Evolutionary conservation across 1,140 invertebrate species (phyloP).

Genomic region (Chymomyza costata): DNA sequence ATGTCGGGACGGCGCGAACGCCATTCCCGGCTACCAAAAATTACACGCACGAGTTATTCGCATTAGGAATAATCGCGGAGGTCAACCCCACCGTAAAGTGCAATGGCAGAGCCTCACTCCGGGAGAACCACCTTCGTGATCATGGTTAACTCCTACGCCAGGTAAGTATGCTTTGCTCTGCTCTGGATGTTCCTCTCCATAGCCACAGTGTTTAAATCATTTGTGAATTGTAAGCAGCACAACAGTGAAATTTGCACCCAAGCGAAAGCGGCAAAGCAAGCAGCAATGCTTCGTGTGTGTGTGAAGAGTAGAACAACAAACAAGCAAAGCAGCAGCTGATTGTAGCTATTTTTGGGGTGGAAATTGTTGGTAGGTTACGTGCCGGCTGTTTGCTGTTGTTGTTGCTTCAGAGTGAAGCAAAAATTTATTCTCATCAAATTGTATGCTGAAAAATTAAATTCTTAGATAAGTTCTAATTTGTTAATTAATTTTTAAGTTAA

Average conservation of each 20-base stretch:
- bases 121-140: slow-evolving; percentile 80
- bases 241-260: background rate
- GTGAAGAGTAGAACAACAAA: too few species aligned
- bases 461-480: too few species aligned
- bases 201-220: slow-evolving; percentile 6
- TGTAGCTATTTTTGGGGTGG: too few species aligned
- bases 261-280: slow-evolving; percentile 7
- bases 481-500: too few species aligned
- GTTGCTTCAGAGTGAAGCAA: too few species aligned
- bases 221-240: slow-evolving; percentile 39
- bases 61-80: slow-evolving; percentile 72
- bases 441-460: too few species aligned
- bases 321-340: too few species aligned
- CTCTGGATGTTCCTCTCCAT: background rate
- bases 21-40: slow-evolving; percentile 75
- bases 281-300: background rate
- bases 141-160: slow-evolving; percentile 77
- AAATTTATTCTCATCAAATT: too few species aligned
- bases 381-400: too few species aligned
- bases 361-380: too few species aligned
- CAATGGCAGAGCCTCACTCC: slow-evolving; percentile 76
- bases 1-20: slow-evolving; percentile 39
- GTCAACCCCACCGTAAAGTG: slow-evolving; percentile 57
- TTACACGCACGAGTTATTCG: slow-evolving; percentile 75
- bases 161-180: slow-evolving; percentile 74